A percentile compares a stretch with the other conserved stretches of the same genome.
Conservation (phyloP, 2,888 invertebrate species). For the Blastobasis adustella region DNA sequence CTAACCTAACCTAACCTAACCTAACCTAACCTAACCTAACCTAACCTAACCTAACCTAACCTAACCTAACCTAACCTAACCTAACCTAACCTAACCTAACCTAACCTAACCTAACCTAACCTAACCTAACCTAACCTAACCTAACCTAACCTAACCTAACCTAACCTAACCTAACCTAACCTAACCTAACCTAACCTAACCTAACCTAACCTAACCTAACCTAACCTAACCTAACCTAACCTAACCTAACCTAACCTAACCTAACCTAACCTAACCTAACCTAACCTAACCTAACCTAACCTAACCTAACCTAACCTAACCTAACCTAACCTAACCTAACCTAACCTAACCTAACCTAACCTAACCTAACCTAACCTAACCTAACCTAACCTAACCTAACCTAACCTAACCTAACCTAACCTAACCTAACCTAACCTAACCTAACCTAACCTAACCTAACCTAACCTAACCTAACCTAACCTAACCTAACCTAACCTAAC, state of each 20-base stretch:
- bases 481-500: slow-evolving; percentile 2
- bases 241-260: slow-evolving; percentile 10
- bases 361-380: slow-evolving; percentile 1
- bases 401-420: slow-evolving; percentile 1
- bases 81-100: slow-evolving; percentile 13
- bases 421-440: slow-evolving; percentile 1
- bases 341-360: slow-evolving; percentile 1
- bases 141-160: slow-evolving; percentile 10
- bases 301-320: slow-evolving; percentile 8
- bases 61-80: slow-evolving; percentile 14
- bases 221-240: slow-evolving; percentile 11
- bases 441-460: slow-evolving; percentile 1
- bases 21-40: slow-evolving; percentile 13
- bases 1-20: slow-evolving; percentile 17
- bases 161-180: slow-evolving; percentile 16
- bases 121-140: slow-evolving; percentile 10
- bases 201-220: slow-evolving; percentile 12
- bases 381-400: slow-evolving; percentile 1
- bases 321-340: slow-evolving; percentile 6
- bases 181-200: slow-evolving; percentile 12
- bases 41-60: slow-evolving; percentile 12
- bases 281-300: slow-evolving; percentile 6
- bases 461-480: slow-evolving; percentile 1
- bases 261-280: slow-evolving; percentile 3
- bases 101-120: slow-evolving; percentile 14